phyloP scores from a whole-genome alignment of 2,113 vertebrate species.

The Ancistrus triradiatus region DNA sequence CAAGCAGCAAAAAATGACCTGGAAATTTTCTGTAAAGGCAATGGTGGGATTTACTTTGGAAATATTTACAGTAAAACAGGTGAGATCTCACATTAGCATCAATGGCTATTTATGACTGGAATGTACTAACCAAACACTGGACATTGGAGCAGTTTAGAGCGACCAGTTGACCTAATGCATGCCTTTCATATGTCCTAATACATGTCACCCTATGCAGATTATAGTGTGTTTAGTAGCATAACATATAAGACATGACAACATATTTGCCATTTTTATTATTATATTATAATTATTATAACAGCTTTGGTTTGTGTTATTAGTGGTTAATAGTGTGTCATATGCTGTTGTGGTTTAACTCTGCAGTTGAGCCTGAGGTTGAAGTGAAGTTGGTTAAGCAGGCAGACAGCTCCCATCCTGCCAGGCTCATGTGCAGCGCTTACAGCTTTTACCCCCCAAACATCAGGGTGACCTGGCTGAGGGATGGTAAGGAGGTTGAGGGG shows the following conservation, averaged over 20 bases:
- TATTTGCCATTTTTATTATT: not conserved
- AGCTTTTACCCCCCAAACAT: constrained; percentile 48
- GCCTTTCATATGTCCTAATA: too few species aligned
- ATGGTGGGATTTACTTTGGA: constrained; percentile 12
- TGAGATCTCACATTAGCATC: too few species aligned
- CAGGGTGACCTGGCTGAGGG: constrained; percentile 47
- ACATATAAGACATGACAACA: too few species aligned
- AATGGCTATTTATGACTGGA: too few species aligned
- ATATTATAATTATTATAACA: not conserved
- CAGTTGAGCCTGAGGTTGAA: constrained; percentile 40
- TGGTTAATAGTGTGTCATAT: not conserved
- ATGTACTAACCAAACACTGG: too few species aligned
- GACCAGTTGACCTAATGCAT: too few species aligned
- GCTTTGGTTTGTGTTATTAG: not conserved
- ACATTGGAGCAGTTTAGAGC: too few species aligned
- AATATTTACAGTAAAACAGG: not conserved
- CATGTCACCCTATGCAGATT: too few species aligned
- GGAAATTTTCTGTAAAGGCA: not conserved
- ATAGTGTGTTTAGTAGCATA: too few species aligned
- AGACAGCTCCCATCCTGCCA: constrained; percentile 22
- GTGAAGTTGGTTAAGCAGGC: constrained; percentile 13
- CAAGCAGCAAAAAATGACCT: not conserved
- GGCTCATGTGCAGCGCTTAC: constrained; percentile 49
- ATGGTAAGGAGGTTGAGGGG: constrained; percentile 14
- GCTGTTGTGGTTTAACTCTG: not conserved